Base-by-base conservation (phyloP, 2,888 invertebrate genomes). In the Linyphia triangularis region DNA sequence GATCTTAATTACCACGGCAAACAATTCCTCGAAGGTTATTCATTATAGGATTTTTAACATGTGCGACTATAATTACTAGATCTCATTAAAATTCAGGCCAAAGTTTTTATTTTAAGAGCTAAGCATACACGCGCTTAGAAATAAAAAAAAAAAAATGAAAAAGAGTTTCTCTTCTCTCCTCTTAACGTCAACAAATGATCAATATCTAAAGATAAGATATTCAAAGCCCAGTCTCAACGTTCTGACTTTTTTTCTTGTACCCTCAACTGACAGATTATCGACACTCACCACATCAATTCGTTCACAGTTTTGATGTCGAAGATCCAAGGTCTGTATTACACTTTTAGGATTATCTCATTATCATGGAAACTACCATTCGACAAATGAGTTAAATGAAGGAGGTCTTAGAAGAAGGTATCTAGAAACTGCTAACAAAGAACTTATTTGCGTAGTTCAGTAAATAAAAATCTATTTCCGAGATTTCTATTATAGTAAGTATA, bases 241-340 rank as follows among this genome's bases (percentile, higher is more conserved):
- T 69, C n/a, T 79, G 65, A 69, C 81, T 24, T 69, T 70, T 81
- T 30, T 19, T 16, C 65, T 84, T 33, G 1, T 24, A 59, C 24
- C 24, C 26, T 22, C 19, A 28, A 59, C 13, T 73, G 65, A 22
- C n/a, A 28, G 59, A 65, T 57, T 24, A 37, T 33, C 33, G n/a
- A 33, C 19, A 9, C 26, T 43, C 65, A 67, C 30, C 75, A 37
- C 19, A 57, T 67, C 22, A 24, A n/a, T 65, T 63, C 19, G 26
- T 69, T 30, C 37, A 57, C 51, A 33, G 51, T 33, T 65, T 84
- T 16, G 33, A 51, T 24, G 30, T 51, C 16, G 6, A 9, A 5
- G 28, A 69, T 30, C 28, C 65, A 84, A 84, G 75, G 75, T 33
- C 57, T 19, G 26, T 26, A 13, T 43, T 28, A 63, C 19, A 61